Evolutionary conservation across 53 echinoderm and acorn worm species (phyloP), one percentile per base, ranked within the genome.

Genomic region (Antedon mediterranea): DNA sequence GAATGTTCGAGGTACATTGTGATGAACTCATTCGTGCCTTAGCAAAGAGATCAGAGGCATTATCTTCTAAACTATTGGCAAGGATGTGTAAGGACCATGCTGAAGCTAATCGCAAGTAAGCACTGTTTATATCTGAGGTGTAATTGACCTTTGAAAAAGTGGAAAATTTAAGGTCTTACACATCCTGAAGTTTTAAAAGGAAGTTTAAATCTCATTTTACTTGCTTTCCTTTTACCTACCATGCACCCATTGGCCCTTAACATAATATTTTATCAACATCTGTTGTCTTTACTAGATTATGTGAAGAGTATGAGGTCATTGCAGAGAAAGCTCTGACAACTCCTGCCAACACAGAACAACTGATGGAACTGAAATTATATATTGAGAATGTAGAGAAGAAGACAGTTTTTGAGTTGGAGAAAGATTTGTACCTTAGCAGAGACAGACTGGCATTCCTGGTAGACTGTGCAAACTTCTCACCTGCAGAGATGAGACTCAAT

Each of bases 1-100:
- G 97, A 31, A 95, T 95, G 97, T 95, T 95, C 88, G 97, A 95
- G 84, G 82, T 95, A 3, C 97, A 95, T 84, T 91, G 91, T 74
- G 91, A 95, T 81, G 97, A 95, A 75, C 84, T 95, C 34, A 89
- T 95, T 88, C 76, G 97, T 71, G 97, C 91, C 44, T 76, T 95
- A 71, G 85, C 97, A 31, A 95, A 95, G 86, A 82, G 97, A 78
- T 86, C 97, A 0, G 97, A 95, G 37, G 84, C 84, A 14, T 85
- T 95, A 30, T 85, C 85, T 78, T 85, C 85, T 23, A 85, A 87
- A 42, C 87, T 95, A 33, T 86, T 95, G 77, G 90, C 92, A 28
- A 84, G 92, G 28, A 95, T 95, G 97, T 87, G 87, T 34, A 95
- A 86, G 79, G 94, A 94, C 84, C 94, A 94, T 82, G 91, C 90